Percentiles rank a stretch among this genome's conserved stretches.
Evolutionary conservation across 2,113 vertebrate genomes (phyloP).

Genomic region (Capreolus pygargus): DNA sequence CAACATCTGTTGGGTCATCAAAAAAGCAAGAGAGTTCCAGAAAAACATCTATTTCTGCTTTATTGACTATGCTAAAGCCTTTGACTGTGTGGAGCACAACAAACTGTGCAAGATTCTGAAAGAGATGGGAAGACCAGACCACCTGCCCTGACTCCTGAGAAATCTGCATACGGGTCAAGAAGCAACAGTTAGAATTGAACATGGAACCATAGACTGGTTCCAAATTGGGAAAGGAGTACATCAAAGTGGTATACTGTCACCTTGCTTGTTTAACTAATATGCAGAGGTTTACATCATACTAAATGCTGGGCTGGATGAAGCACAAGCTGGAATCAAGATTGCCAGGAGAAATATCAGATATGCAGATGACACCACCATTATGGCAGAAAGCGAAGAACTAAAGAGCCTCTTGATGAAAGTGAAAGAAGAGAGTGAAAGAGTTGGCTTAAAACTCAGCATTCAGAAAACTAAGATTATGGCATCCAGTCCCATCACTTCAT

Average conservation of each 20-base stretch:
- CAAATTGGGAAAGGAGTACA: fast-evolving
- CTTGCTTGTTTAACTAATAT: background rate
- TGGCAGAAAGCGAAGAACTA: background rate
- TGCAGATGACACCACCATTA: background rate
- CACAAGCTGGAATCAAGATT: background rate
- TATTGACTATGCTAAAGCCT: background rate
- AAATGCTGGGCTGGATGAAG: background rate
- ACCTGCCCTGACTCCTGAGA: background rate
- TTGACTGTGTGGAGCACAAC: background rate
- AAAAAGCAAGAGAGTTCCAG: background rate
- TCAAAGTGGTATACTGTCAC: background rate
- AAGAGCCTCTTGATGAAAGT: background rate
- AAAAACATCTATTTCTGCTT: background rate
- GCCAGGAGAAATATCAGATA: background rate
- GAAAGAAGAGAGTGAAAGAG: background rate
- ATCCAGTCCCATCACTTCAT: background rate
- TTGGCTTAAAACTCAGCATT: background rate
- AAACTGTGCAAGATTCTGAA: background rate
- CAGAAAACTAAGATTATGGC: background rate
- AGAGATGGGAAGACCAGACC: background rate
- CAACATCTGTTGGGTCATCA: background rate
- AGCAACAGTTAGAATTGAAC: background rate
- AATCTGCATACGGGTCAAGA: background rate
- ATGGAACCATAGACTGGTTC: background rate
- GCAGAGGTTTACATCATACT: background rate